Evolutionary conservation across 1,140 invertebrate genomes (phyloP).

Genomic region (Rhynchophorus ferrugineus): DNA sequence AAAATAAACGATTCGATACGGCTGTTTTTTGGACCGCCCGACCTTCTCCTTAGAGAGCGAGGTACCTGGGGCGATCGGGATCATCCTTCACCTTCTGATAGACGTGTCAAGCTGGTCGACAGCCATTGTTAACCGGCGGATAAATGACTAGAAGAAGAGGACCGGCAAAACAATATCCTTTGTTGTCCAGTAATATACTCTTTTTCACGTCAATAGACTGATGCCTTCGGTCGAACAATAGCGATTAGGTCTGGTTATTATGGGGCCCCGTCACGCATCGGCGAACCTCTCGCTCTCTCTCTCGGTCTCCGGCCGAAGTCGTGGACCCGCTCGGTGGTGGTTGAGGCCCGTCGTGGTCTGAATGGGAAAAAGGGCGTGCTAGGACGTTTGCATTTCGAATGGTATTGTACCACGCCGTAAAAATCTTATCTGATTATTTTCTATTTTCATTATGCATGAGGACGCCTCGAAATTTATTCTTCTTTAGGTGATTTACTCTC

Average conservation of each 20-base stretch:
- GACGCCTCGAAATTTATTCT: no score
- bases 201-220: background rate
- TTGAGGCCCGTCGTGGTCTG: background rate
- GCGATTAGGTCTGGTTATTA: background rate
- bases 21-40: no score
- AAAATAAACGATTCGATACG: no score
- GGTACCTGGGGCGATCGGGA: background rate
- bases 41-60: no score
- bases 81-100: background rate
- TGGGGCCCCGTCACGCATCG: background rate
- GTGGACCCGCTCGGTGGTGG: no score
- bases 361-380: background rate
- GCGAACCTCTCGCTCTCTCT: no score
- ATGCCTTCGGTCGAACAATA: background rate
- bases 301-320: background rate
- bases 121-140: background rate
- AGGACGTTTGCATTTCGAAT: background rate
- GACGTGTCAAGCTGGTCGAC: background rate
- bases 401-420: background rate
- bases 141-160: background rate
- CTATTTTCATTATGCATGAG: no score
- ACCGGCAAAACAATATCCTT: background rate
- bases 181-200: background rate
- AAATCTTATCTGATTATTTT: no score
- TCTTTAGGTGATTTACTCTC: no score